These are phyloP conservation scores for Platorchestia sp. DNA, from an alignment of 1,140 invertebrate genomes.

Conservation along the genomic window DNA sequence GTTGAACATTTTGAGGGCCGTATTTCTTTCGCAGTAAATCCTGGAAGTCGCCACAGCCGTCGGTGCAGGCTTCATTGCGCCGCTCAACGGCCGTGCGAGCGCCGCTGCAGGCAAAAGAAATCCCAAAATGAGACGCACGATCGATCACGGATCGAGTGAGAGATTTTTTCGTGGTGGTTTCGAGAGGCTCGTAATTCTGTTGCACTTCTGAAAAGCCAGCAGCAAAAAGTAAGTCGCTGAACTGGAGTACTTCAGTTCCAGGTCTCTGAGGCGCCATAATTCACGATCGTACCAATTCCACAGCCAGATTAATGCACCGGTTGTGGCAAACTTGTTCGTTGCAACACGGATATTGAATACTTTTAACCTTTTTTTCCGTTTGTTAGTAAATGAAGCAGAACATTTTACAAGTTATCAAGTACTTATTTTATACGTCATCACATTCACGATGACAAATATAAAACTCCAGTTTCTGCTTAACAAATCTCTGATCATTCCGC, in stretches of 20 bases:
- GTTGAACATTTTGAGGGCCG: neutral
- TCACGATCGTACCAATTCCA: no score
- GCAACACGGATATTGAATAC: no score
- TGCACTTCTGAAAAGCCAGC: neutral
- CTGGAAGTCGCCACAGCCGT: neutral
- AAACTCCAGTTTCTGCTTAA: no score
- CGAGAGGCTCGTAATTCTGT: neutral
- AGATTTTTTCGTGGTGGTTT: neutral
- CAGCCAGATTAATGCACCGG: no score
- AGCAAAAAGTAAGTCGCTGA: neutral
- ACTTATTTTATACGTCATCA: no score
- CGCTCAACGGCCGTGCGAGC: neutral
- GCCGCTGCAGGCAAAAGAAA: neutral
- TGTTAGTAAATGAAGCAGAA: no score
- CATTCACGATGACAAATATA: no score
- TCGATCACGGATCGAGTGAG: neutral
- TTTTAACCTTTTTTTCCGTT: no score
- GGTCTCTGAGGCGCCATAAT: neutral
- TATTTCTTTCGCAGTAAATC: neutral
- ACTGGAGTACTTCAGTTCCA: neutral
- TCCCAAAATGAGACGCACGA: neutral
- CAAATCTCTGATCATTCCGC: no score
- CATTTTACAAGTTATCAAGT: no score
- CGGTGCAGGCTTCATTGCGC: neutral
- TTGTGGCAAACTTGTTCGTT: no score